Evolutionary conservation across 2,888 invertebrate species (phyloP), one percentile per base, ranked within the genome.

Genomic region (Agonopterix subpropinquella): DNA sequence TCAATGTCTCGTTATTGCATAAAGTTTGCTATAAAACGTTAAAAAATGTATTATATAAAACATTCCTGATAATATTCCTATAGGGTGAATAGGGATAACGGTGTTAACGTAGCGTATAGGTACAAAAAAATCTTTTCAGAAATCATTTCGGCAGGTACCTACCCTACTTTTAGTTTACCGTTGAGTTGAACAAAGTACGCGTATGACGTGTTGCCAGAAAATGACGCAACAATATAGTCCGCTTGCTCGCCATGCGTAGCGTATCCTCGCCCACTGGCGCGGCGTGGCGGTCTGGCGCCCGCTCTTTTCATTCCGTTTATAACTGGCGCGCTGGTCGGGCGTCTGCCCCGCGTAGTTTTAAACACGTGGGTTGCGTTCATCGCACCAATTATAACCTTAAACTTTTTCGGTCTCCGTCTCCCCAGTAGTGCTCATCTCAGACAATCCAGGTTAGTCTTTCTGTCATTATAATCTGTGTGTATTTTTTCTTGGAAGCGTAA

Each of bases 351-450:
- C 58, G 73, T 70, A 69, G 70, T 70, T 69, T 64, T 73, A 73
- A 70, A 69, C 83, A 84, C 84, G 84, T 85, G 84, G 81, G 73
- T 28, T 73, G 75, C 68, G 66, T 67, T 68, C 62, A 63, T 67
- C 64, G 61, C 65, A 68, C 66, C 74, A 68, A 68, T 67, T 75
- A 70, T 77, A 77, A 77, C 77, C 77, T 77, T 64, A 57, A 64
- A 64, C 56, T 53, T 52, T 49, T 50, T 35, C 44, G 36, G 28
- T 47, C 11, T 11, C 43, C 42, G 54, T 48, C 56, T 15, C 55
- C 51, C 18, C 51, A 53, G 48, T 49, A 46, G 46, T 52, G 56
- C 53, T 53, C 44, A 11, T 11, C 35, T 52, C 50, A 47, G 48
- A 57, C 47, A 47, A 39, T 47, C 48, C 36, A 53, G 63, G 65